Percentiles rank a stretch among this genome's conserved stretches.
These are phyloP conservation scores for Scalopus aquaticus DNA, from an alignment of 2,113 vertebrate species.

Conservation along the genomic window DNA sequence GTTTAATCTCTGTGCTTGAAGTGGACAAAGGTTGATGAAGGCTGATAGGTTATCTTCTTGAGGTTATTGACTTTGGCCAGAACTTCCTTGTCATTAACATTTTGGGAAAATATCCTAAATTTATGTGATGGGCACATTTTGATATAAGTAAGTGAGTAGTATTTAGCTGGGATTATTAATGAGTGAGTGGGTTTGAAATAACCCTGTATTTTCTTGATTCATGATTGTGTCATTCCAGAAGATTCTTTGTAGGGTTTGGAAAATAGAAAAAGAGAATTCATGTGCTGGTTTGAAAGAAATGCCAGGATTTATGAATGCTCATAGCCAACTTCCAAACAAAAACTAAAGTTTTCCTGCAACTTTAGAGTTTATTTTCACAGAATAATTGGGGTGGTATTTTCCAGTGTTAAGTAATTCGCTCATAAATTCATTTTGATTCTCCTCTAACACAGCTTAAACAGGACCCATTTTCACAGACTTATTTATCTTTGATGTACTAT, in stretches of 20 bases:
- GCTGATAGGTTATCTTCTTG: not conserved
- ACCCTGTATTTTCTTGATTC: not conserved
- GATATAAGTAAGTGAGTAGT: not conserved
- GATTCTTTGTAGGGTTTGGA: not conserved
- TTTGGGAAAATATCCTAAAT: not conserved
- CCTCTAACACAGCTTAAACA: not conserved
- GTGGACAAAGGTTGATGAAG: not conserved
- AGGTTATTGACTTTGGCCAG: slow-evolving; percentile 52
- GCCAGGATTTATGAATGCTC: not conserved
- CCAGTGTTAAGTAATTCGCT: not conserved
- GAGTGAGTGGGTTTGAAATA: slow-evolving; percentile 6
- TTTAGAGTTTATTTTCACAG: slow-evolving; percentile 25
- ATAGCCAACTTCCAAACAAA: not conserved
- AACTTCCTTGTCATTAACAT: not conserved
- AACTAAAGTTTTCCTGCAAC: slow-evolving; percentile 21
- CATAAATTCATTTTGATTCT: not conserved
- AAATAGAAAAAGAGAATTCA: not conserved
- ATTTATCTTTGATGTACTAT: not conserved
- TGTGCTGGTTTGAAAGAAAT: not conserved
- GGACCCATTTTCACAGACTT: not conserved
- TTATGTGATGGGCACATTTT: not conserved
- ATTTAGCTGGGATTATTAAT: not conserved
- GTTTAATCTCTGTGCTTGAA: not conserved
- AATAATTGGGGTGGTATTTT: not conserved
- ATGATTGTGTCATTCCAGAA: not conserved